A percentile compares a stretch with the other conserved stretches of the same genome.
Evolutionary conservation across 2,797 vertebrate genomes (phyloP).

Genomic region (Tympanoctomys barrerae): DNA sequence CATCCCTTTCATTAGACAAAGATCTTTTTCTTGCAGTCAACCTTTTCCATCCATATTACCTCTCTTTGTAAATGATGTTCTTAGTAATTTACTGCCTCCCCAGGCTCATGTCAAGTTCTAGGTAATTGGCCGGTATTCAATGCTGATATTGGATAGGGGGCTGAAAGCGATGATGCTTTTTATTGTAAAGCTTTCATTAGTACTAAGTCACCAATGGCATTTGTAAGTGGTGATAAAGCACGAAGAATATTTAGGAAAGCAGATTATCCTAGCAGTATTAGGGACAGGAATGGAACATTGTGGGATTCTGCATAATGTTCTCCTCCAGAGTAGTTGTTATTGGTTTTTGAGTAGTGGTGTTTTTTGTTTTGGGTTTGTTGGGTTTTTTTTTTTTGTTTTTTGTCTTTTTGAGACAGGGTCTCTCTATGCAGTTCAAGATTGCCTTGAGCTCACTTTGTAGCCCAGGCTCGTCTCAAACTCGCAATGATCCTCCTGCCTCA

Average conservation of each 20-base stretch:
- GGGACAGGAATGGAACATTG: not conserved
- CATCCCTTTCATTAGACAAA: not conserved
- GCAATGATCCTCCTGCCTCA: no score
- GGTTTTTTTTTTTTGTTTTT: no score
- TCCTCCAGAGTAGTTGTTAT: not conserved
- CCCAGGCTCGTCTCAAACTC: no score
- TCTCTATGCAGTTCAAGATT: no score
- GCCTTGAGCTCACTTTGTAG: no score
- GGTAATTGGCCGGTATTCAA: conserved; percentile 60
- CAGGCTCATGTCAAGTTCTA: conserved; percentile 34
- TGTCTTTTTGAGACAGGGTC: no score
- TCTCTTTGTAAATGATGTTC: conserved; percentile 47
- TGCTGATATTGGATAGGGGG: conserved; percentile 8
- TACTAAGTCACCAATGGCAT: conserved; percentile 39
- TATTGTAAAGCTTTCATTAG: conserved; percentile 42
- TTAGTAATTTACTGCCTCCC: conserved; percentile 50
- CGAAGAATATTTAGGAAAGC: conserved; percentile 45
- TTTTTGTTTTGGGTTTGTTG: no score
- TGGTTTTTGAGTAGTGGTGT: no score
- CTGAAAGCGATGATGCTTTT: conserved; percentile 27
- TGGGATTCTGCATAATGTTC: not conserved
- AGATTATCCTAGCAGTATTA: not conserved
- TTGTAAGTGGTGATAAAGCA: conserved; percentile 61
- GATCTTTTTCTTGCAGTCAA: not conserved
- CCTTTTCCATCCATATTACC: not conserved